Percentiles rank a stretch among this genome's conserved stretches.
These are phyloP conservation scores for Ailurus styani DNA, from an alignment of 2,113 vertebrate species.

Conservation along the genomic window DNA sequence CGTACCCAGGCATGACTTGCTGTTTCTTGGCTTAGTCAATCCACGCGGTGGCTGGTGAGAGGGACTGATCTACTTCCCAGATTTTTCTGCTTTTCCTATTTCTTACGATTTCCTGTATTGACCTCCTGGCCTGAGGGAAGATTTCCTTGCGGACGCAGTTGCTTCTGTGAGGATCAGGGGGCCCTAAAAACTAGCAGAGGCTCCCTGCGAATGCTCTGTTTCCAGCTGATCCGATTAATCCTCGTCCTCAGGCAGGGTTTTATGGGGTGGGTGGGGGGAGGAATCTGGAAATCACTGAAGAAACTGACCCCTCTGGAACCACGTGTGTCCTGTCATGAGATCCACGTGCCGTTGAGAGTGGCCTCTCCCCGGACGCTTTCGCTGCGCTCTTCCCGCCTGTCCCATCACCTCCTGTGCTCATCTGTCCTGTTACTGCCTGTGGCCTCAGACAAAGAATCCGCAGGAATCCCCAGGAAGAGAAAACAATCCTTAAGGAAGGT, in stretches of 20 bases:
- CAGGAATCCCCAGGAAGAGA: background rate
- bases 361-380: background rate
- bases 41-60: background rate
- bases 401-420: rapidly evolving
- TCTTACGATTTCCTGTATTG: background rate
- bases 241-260: background rate
- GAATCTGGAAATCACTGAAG: background rate
- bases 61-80: background rate
- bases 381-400: rapidly evolving
- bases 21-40: background rate
- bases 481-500: background rate
- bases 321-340: background rate
- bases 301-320: background rate
- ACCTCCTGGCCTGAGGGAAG: background rate
- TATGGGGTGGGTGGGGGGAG: background rate
- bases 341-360: rapidly evolving
- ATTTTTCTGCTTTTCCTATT: constrained; percentile 2
- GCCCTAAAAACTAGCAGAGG: background rate
- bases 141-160: constrained; percentile 10
- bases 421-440: background rate
- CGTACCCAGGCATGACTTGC: background rate
- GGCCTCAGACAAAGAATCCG: background rate
- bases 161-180: background rate
- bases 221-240: background rate
- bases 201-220: background rate